Percentiles rank a stretch among this genome's conserved stretches.
phyloP scores from a whole-genome alignment of 2,888 invertebrate species.

The Heliconius hortense region DNA sequence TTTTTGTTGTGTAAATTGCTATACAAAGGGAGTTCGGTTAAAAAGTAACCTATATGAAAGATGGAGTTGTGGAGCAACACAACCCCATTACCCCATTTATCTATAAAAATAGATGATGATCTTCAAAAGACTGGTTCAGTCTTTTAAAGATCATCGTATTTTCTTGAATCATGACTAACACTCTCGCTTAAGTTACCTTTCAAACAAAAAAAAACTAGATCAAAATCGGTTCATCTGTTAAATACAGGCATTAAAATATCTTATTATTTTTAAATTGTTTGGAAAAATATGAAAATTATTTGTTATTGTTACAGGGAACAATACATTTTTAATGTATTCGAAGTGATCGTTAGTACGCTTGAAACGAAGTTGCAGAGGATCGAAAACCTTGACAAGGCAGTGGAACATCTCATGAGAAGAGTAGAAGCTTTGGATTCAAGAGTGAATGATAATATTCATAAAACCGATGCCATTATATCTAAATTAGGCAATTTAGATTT shows the following conservation, averaged over 20 bases:
- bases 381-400: constrained; percentile 93
- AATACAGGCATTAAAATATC: not conserved
- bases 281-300: constrained; percentile 21
- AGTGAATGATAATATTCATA: constrained; percentile 91
- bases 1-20: too few species aligned
- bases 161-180: not conserved
- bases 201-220: too few species aligned
- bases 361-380: constrained; percentile 94
- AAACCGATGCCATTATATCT: constrained; percentile 91
- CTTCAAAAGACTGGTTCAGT: too few species aligned
- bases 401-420: constrained; percentile 92
- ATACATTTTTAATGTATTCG: constrained; percentile 93
- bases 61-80: too few species aligned
- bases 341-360: constrained; percentile 93
- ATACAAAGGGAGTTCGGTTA: too few species aligned
- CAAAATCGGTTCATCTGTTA: too few species aligned
- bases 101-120: too few species aligned
- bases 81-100: too few species aligned
- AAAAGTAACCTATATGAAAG: too few species aligned
- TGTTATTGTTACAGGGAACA: constrained; percentile 86
- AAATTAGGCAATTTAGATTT: constrained; percentile 88
- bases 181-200: too few species aligned
- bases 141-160: too few species aligned
- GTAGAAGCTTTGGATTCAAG: constrained; percentile 91
- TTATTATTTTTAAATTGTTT: not conserved